These are phyloP conservation scores for Lycocerus yunnanus DNA, from an alignment of 2,888 invertebrate genomes.

Conservation along the genomic window DNA sequence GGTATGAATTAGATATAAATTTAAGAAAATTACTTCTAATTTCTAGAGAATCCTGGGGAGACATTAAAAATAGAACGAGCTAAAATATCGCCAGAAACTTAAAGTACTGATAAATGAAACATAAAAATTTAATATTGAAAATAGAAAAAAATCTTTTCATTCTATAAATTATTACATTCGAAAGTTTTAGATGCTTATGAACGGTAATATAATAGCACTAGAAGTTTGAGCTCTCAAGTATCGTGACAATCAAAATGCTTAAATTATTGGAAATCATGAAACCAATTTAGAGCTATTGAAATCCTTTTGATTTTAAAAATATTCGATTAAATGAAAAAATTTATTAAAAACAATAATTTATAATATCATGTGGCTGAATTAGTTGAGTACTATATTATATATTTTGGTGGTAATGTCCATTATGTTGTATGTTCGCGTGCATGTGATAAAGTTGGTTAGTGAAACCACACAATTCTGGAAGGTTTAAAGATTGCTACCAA, in stretches of 20 bases:
- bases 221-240: not conserved
- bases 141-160: not conserved
- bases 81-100: not conserved
- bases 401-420: too few relatives aligned
- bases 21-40: too few relatives aligned
- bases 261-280: not conserved
- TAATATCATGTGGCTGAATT: too few relatives aligned
- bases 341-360: too few relatives aligned
- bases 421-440: too few relatives aligned
- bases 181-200: too few relatives aligned
- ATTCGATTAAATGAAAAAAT: not conserved
- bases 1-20: not conserved
- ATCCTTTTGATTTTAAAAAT: not conserved
- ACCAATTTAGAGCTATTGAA: too few relatives aligned
- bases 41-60: not conserved
- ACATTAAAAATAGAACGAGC: not conserved
- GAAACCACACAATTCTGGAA: not conserved
- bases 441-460: not conserved
- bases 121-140: not conserved
- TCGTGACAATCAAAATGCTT: not conserved
- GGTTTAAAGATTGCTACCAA: not conserved
- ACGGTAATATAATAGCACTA: too few relatives aligned
- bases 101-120: not conserved
- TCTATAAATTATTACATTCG: not conserved
- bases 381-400: too few relatives aligned